Base-by-base conservation (phyloP, 2,888 invertebrate species). In the Brenthis ino region DNA sequence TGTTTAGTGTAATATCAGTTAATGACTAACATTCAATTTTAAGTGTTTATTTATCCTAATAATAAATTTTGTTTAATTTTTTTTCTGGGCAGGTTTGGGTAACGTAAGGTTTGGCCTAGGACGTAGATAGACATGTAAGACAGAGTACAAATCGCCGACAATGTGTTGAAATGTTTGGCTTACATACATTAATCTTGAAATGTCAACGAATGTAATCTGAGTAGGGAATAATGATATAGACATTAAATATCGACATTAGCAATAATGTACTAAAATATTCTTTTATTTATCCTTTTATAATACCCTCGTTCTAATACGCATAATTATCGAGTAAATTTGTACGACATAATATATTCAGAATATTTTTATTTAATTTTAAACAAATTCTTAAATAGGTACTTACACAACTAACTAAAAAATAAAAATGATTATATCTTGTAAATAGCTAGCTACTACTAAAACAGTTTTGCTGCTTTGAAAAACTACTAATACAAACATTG, bases 171-270 rank as follows among this genome's bases (percentile, higher is more conserved):
- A 83, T 84, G 85, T 91, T 90, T 91, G 89, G 91, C 92, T 93
- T 91, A 89, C 89, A 88, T 91, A 89, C 86, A 88, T 89, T 89
- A 88, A 89, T 88, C 91, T 89, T 86, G 85, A 87, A 87, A 88
- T 90, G 93, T 93, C 93, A 93, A 93, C 93, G 93, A 93, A 93
- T 93, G 91, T 93, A 93, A 93, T 93, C 93, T 91, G 93, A 89
- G 92, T 93, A 93, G 93, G 90, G 80, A 88, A 89, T 92, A 91
- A 88, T 88, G 85, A 90, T 88, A 82, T 87, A 91, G 91, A 89
- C 91, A 91, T 91, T 93, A 93, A 93, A 93, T 93, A 93, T 90
- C 89, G 89, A 90, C 88, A 90, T 92, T 93, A 93, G 93, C 93
- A 93, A 93, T 93, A 93, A 93, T 93, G 89, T 85, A 85, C 83